A percentile compares a stretch with the other conserved stretches of the same genome.
Conservation (phyloP, 1,140 invertebrate species). For the Leucophenga varia region DNA sequence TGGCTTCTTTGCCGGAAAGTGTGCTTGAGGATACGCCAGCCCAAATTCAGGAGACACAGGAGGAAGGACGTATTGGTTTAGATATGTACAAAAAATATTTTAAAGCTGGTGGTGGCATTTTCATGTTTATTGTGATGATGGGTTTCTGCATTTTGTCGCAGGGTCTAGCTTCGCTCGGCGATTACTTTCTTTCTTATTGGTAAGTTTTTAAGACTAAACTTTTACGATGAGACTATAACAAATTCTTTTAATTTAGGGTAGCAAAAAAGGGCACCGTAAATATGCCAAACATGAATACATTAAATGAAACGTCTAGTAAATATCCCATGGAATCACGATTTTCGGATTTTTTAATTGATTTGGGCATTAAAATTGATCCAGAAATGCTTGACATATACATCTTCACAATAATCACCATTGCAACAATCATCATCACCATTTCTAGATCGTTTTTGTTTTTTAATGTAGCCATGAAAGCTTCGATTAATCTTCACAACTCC, state of each 20-base stretch:
- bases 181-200: slow-evolving; percentile 71
- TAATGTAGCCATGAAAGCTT: slow-evolving; percentile 70
- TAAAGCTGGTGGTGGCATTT: slow-evolving; percentile 61
- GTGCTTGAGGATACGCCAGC: slow-evolving; percentile 43
- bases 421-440: slow-evolving; percentile 63
- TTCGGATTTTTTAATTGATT: slow-evolving; percentile 21
- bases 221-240: too few relatives aligned
- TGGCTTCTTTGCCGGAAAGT: slow-evolving; percentile 62
- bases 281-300: slow-evolving; percentile 7
- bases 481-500: slow-evolving; percentile 70
- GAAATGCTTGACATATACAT: slow-evolving; percentile 51
- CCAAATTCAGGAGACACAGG: slow-evolving; percentile 60
- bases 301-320: not conserved
- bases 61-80: slow-evolving; percentile 61
- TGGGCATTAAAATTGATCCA: slow-evolving; percentile 32
- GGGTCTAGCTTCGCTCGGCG: slow-evolving; percentile 63
- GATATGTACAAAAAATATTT: slow-evolving; percentile 65
- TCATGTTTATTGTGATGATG: slow-evolving; percentile 58
- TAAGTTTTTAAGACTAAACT: too few relatives aligned
- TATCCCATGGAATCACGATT: slow-evolving; percentile 26
- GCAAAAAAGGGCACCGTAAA: slow-evolving; percentile 32
- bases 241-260: too few relatives aligned
- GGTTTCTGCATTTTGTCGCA: slow-evolving; percentile 59
- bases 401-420: slow-evolving; percentile 62
- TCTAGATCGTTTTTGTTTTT: slow-evolving; percentile 68